Evolutionary conservation across 2,888 invertebrate genomes (phyloP).

Genomic region (Baccha elongata): DNA sequence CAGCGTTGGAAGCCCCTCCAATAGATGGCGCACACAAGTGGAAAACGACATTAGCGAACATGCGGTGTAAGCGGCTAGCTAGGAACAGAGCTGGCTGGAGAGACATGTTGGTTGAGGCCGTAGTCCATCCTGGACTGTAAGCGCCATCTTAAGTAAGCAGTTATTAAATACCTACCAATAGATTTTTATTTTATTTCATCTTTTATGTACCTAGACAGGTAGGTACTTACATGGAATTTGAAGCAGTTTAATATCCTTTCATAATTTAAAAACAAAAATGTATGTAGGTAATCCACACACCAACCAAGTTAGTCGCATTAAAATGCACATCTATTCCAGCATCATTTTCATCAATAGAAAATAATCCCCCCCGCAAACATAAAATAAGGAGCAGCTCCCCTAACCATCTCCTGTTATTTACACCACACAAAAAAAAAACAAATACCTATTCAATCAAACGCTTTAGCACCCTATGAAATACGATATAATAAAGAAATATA

Average conservation of each 20-base stretch:
- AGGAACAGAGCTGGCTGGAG: too few species aligned
- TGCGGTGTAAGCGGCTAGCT: too few species aligned
- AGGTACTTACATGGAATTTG: not conserved
- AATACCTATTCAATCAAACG: slow-evolving; percentile 45
- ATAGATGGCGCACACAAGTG: too few species aligned
- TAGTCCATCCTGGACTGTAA: too few species aligned
- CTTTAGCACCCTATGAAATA: slow-evolving; percentile 56
- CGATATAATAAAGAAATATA: slow-evolving; percentile 49
- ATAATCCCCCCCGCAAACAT: slow-evolving; percentile 30
- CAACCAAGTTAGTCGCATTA: slow-evolving; percentile 21
- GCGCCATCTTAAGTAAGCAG: too few species aligned
- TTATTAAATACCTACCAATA: too few species aligned
- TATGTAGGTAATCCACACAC: not conserved
- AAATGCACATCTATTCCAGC: slow-evolving; percentile 33
- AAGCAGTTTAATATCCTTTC: slow-evolving; percentile 28
- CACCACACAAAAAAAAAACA: slow-evolving; percentile 18
- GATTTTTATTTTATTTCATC: too few species aligned
- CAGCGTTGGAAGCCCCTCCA: too few species aligned
- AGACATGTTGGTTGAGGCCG: too few species aligned
- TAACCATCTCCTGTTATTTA: not conserved
- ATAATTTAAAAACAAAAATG: slow-evolving; percentile 1
- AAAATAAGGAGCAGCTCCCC: not conserved
- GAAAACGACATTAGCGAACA: too few species aligned
- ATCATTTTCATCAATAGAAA: not conserved
- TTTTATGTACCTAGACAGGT: too few species aligned